A percentile compares a stretch with the other conserved stretches of the same genome.
Evolutionary conservation across 2,888 invertebrate genomes (phyloP).

Genomic region (Smittia sp.): DNA sequence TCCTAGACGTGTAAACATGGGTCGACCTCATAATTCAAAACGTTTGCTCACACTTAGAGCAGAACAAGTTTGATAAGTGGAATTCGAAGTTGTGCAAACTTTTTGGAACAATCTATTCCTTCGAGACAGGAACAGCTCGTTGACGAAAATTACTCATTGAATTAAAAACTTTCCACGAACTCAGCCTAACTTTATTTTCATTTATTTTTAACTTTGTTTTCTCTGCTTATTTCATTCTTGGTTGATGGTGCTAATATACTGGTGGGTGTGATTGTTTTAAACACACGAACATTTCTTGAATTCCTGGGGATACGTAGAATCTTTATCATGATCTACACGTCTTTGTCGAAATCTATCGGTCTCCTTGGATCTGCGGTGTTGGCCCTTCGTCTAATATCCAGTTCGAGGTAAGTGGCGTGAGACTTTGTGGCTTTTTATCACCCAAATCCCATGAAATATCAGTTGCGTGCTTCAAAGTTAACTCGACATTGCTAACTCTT

Average conservation of each 20-base stretch:
- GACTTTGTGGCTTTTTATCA: background rate
- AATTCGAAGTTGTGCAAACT: too few species aligned
- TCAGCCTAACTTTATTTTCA: background rate
- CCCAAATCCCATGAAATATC: background rate
- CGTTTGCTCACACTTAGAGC: too few species aligned
- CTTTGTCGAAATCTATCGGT: slow-evolving; percentile 31
- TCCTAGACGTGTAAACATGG: too few species aligned
- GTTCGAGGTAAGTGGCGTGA: slow-evolving; percentile 28
- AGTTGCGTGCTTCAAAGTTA: background rate
- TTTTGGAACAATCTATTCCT: too few species aligned
- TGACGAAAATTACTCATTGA: too few species aligned
- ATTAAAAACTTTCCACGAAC: too few species aligned
- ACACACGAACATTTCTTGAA: background rate
- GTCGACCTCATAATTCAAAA: too few species aligned
- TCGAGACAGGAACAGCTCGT: too few species aligned
- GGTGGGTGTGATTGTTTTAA: background rate
- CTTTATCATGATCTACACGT: slow-evolving; percentile 13
- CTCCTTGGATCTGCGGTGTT: slow-evolving; percentile 35
- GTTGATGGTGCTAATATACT: background rate
- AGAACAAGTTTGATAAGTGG: too few species aligned
- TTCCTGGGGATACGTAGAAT: background rate
- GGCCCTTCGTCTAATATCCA: slow-evolving; percentile 35
- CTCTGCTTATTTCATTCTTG: background rate
- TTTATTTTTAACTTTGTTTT: background rate
- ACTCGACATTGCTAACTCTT: background rate